These are phyloP conservation scores for Nephrotoma flavescens DNA, from an alignment of 2,888 invertebrate genomes.

Conservation along the genomic window DNA sequence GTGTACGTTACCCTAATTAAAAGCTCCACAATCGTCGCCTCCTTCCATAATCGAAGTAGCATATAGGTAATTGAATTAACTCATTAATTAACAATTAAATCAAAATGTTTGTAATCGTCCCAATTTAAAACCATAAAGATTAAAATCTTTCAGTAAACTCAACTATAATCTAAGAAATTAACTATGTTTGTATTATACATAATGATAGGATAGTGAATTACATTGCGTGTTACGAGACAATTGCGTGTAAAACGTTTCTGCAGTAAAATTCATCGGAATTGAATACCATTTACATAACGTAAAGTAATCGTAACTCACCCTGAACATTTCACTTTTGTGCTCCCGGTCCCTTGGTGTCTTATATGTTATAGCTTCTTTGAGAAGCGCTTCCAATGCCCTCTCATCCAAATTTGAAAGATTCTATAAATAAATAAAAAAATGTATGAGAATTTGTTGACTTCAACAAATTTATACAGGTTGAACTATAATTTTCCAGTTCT, in stretches of 20 bases:
- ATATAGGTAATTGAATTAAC: not conserved
- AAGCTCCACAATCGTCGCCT: too few relatives aligned
- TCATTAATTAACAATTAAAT: not conserved
- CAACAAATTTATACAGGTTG: not conserved
- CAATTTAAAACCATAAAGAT: not conserved
- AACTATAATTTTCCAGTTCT: not conserved
- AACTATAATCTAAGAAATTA: not conserved
- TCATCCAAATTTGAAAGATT: conserved; percentile 53
- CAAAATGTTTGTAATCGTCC: not conserved
- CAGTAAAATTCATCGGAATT: not conserved
- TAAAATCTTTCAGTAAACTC: not conserved
- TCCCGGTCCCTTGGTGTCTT: conserved; percentile 73
- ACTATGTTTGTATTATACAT: not conserved
- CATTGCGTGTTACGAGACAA: not conserved
- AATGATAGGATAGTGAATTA: not conserved
- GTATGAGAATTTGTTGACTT: not conserved
- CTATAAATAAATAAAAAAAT: conserved; percentile 8
- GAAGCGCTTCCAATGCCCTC: conserved; percentile 55
- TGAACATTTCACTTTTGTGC: conserved; percentile 70
- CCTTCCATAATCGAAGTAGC: too few relatives aligned
- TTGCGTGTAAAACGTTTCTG: not conserved
- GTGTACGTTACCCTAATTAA: too few relatives aligned
- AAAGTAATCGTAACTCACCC: conserved; percentile 36
- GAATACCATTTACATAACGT: not conserved
- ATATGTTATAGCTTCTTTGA: conserved; percentile 74